phyloP scores from a whole-genome alignment of 92 coral and sea anemone species.

The Heteractis magnifica region DNA sequence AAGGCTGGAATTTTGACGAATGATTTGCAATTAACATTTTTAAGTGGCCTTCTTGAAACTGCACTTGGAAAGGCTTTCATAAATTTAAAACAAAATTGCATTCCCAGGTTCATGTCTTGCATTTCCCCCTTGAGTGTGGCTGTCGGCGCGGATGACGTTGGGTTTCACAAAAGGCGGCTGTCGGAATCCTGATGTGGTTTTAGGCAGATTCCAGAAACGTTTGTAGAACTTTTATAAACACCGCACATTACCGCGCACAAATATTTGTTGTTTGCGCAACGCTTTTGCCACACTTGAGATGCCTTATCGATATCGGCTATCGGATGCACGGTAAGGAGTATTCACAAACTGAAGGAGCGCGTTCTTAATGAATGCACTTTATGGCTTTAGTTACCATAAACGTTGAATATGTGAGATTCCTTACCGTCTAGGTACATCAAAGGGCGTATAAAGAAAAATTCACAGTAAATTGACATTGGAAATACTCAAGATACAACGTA shows the following conservation, averaged over 20 bases:
- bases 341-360: not conserved
- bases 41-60: slow-evolving; percentile 12
- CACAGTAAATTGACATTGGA: not conserved
- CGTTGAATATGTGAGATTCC: not conserved
- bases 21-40: slow-evolving; percentile 3
- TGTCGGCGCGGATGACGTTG: not conserved
- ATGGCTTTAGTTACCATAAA: not conserved
- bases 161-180: not conserved
- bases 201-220: slow-evolving; percentile 17
- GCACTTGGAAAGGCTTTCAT: slow-evolving; percentile 16
- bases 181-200: slow-evolving; percentile 30
- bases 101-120: not conserved
- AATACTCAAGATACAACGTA: not conserved
- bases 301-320: not conserved
- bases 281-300: not conserved
- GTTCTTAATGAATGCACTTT: not conserved
- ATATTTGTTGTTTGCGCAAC: slow-evolving; percentile 6
- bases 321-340: not conserved
- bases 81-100: not conserved
- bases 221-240: not conserved
- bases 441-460: not conserved
- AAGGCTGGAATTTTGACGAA: slow-evolving; percentile 4
- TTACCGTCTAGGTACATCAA: not conserved
- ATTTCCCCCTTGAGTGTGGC: not conserved
- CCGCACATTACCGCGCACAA: slow-evolving; percentile 14